Base-by-base conservation (phyloP, 30 jellyfish, hydroid and myxozoan species). In the Hydra vulgaris region DNA sequence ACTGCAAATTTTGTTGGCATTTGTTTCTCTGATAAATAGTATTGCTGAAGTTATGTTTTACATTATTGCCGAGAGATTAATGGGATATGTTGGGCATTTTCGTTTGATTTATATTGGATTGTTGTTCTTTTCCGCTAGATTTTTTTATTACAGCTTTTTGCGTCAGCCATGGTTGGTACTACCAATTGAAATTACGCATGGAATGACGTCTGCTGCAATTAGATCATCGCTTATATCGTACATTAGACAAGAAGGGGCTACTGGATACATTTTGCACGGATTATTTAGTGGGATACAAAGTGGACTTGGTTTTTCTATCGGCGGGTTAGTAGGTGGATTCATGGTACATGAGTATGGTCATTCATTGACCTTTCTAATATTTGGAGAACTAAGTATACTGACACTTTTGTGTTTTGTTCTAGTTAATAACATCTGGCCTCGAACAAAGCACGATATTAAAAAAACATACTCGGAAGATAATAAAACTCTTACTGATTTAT, bases 281-380 rank as follows among this genome's bases (percentile, higher is more conserved):
- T 77, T 90, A 7, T 85, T 90, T 79, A 85, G 81, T 52, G 97
- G 97, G 23, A 88, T 90, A n/a, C 97, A 90, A 53, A 84, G 90
- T 73, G 97, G 97, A n/a, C 94, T 90, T 17, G 97, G 97, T 8
- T 90, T 90, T 76, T 90, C 97, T 5, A 77, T 90, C 16, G 97
- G 97, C 27, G 97, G 97, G 19, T 85, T 90, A 25, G 79, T 90
- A 16, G 97, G 97, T n/a, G 97, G 97, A 4, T 80, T 90, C 16
- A 90, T 90, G 97, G 97, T 90, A 0, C 97, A 90, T 53, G 89
- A 90, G 26, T 90, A 85, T 79, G 97, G 97, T 1, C 97, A 90
- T 69, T 77, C 95, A 25, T 78, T 82, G 68, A 90, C 97, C 24
- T 90, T 90, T 71, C 87, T 90, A 15, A 86, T 90, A 26, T 90